Percentiles rank a stretch among this genome's conserved stretches.
Conservation (phyloP, 2,113 vertebrate genomes). For the Microtus ochrogaster region DNA sequence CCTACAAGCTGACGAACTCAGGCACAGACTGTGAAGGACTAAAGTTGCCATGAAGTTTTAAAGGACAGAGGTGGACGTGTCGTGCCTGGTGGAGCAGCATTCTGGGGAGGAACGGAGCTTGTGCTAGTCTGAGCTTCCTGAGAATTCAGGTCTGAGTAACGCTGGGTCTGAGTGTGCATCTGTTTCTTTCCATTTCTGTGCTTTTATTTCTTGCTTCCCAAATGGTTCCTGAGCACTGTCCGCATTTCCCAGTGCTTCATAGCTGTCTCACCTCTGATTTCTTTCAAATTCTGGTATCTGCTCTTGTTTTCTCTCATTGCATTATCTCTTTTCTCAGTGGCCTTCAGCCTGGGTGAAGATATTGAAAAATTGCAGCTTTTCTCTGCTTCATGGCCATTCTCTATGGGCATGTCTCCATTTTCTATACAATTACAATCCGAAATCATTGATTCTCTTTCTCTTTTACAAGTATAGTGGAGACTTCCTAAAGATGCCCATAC, state of each 20-base stretch:
- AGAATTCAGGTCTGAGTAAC: background rate
- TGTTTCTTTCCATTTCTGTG: too few species aligned
- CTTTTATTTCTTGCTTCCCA: background rate
- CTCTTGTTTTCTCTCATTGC: background rate
- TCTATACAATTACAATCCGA: background rate
- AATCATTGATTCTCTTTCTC: background rate
- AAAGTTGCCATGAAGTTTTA: background rate
- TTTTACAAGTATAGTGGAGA: background rate
- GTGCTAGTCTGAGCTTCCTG: background rate
- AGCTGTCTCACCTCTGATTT: background rate
- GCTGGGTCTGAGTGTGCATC: too few species aligned
- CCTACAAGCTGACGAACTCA: background rate
- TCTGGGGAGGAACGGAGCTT: fast-evolving
- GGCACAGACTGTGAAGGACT: background rate
- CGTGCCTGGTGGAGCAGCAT: too few species aligned
- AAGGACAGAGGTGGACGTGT: background rate
- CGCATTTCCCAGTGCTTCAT: background rate
- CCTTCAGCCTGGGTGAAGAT: background rate
- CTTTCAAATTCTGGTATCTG: background rate
- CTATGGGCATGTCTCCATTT: background rate
- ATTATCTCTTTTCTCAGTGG: background rate
- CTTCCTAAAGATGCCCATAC: background rate
- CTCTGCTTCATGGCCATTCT: background rate
- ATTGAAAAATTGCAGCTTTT: background rate
- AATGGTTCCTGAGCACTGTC: background rate